Conservation (phyloP, 2,113 vertebrate genomes). For the Penelope pileata region DNA sequence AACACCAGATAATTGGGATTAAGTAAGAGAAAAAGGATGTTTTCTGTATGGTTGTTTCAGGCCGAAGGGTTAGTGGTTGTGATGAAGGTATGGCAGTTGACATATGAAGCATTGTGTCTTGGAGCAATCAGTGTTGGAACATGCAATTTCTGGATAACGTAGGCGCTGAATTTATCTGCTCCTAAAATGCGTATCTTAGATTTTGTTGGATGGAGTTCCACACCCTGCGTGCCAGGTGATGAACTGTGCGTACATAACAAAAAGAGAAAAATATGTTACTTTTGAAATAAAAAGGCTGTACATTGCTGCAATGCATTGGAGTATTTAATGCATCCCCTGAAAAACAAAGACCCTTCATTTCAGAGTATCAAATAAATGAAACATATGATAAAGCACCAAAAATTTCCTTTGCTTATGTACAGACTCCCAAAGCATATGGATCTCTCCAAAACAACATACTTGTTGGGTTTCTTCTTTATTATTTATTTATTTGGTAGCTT, state of each 20-base stretch:
- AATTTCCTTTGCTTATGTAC: background rate
- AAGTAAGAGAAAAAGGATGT: background rate
- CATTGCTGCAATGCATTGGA: background rate
- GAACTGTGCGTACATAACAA: background rate
- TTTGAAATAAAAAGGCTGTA: background rate
- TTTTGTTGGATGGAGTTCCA: background rate
- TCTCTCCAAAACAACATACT: background rate
- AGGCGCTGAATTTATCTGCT: background rate
- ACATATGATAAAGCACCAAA: background rate
- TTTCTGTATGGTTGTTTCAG: background rate
- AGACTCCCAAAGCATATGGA: background rate
- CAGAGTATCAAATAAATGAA: background rate
- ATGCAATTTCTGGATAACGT: background rate
- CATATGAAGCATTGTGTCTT: background rate
- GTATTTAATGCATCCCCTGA: background rate
- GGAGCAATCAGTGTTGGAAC: background rate
- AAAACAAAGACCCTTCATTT: background rate
- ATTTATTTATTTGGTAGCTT: background rate
- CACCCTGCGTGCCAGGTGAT: background rate
- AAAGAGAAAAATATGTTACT: background rate
- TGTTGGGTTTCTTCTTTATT: background rate
- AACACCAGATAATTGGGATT: background rate
- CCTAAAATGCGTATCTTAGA: background rate
- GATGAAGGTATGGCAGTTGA: fast-evolving
- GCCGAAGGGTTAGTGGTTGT: background rate